Base-by-base conservation (phyloP, 2,797 vertebrate species). In the Liasis olivaceus region DNA sequence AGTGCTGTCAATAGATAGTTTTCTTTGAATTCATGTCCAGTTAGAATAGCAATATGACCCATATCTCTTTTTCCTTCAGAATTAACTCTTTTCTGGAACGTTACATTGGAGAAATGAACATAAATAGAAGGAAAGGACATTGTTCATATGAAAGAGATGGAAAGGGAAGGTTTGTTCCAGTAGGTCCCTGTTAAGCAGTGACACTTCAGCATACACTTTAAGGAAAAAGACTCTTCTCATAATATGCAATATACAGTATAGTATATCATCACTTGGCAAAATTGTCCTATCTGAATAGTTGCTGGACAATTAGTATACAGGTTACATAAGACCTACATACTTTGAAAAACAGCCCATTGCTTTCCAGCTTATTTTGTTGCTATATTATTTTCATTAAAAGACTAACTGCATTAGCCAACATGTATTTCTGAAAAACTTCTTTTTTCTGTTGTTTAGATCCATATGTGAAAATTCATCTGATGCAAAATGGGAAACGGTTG, bases 401-500 rank as follows among this genome's bases (percentile, higher is more conserved):
- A 91, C 5, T 90, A 51, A 22, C 4, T 64, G 89, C 89, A 88
- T 28, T 90, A 36, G 42, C 26, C 13, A 54, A 22, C 5, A 20
- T 26, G 26, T 11, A 24, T 17, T 94, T 91, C 95, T 95, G 92
- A 89, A 69, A 90, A 85, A 91, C 0, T 8, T 58, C 20, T 93
- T 91, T 95, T 94, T 15, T 93, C 92, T 95, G 64, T 96, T 69
- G 81, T 94, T 93, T 97, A 99, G 99, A 99, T 98, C 99, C 99
- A 56, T 99, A 99, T 69, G 99, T 98, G 96, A 99, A 99, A 97
- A 99, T 99, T 97, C 99, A 99, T 97, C 98, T 99, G 98, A 99
- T 99, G 99, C 99, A 99, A 97, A 99, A 99, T 0, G 99, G 99
- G 90, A 99, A 99, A 97, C 98, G 99, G 93, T 98, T 99, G 98